These are phyloP conservation scores for Nannoperca obscura DNA, from an alignment of 2,797 vertebrate species.

Conservation along the genomic window DNA sequence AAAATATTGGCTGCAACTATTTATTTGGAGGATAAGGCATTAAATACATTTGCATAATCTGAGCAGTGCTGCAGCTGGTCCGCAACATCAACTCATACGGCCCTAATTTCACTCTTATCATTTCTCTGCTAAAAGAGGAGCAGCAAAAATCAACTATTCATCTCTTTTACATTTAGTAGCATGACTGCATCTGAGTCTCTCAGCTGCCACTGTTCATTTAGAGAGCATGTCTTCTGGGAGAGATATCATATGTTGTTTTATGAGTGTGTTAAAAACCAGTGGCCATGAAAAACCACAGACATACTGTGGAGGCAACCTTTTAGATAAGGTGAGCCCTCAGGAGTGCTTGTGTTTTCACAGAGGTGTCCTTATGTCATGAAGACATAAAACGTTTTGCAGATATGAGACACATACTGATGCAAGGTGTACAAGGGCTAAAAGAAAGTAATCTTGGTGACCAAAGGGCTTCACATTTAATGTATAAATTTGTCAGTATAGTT, in stretches of 20 bases:
- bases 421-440: conserved; percentile 3
- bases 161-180: conserved; percentile 69
- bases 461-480: background rate
- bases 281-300: conserved; percentile 48
- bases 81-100: conserved; percentile 58
- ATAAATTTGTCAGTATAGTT: background rate
- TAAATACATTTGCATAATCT: conserved; percentile 79
- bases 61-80: conserved; percentile 67
- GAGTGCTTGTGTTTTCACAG: conserved; percentile 51
- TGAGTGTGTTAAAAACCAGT: conserved; percentile 56
- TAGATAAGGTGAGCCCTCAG: conserved; percentile 61
- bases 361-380: conserved; percentile 27
- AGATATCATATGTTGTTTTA: conserved; percentile 67
- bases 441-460: conserved; percentile 6
- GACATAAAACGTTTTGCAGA: conserved; percentile 48
- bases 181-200: conserved; percentile 56
- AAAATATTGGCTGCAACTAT: conserved; percentile 65
- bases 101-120: conserved; percentile 71
- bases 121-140: conserved; percentile 60
- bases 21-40: conserved; percentile 73
- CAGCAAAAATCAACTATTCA: conserved; percentile 56
- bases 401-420: conserved; percentile 37
- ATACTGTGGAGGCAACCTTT: conserved; percentile 51
- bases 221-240: conserved; percentile 61
- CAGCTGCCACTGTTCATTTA: conserved; percentile 67